Conservation (phyloP, 2,113 vertebrate genomes). For the Telmatochromis brachygnathus region DNA sequence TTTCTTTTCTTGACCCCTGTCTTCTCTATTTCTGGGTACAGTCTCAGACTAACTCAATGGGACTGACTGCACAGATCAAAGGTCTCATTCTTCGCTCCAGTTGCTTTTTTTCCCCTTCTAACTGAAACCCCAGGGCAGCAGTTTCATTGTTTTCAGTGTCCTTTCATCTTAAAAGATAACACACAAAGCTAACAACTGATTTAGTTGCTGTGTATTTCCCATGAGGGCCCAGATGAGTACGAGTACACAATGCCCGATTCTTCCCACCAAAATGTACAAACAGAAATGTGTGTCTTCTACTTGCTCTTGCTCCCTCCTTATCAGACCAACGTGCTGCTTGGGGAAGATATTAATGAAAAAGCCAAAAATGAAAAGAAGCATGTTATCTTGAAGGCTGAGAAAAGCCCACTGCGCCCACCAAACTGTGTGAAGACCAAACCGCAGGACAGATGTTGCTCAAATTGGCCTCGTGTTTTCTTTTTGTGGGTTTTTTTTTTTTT, state of each 20-base stretch:
- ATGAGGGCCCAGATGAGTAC: slow-evolving; percentile 34
- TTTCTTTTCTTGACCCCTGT: slow-evolving; percentile 18
- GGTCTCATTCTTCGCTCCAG: slow-evolving; percentile 53
- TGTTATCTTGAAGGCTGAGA: background rate
- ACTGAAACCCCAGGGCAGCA: slow-evolving; percentile 50
- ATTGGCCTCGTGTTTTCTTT: background rate
- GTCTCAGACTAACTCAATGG: slow-evolving; percentile 39
- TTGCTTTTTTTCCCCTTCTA: slow-evolving; percentile 41
- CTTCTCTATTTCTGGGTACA: slow-evolving; percentile 40
- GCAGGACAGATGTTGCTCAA: slow-evolving; percentile 56
- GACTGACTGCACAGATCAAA: slow-evolving; percentile 55
- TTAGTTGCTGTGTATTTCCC: slow-evolving; percentile 53
- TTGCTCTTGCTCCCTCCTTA: background rate
- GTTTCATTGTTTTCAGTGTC: slow-evolving; percentile 59
- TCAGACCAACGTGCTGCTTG: background rate
- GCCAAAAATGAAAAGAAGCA: background rate
- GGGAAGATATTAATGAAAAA: slow-evolving; percentile 15
- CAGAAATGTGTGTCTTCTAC: background rate
- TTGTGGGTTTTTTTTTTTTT: fast-evolving
- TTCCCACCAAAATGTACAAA: slow-evolving; percentile 14
- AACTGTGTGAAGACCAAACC: slow-evolving; percentile 12
- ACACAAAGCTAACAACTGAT: slow-evolving; percentile 53
- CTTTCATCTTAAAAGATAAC: slow-evolving; percentile 69
- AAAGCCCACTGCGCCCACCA: background rate
- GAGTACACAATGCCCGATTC: slow-evolving; percentile 23